Percentiles rank a stretch among this genome's conserved stretches.
phyloP scores from a whole-genome alignment of 2,113 vertebrate genomes.

The Neopipo cinnamomea region DNA sequence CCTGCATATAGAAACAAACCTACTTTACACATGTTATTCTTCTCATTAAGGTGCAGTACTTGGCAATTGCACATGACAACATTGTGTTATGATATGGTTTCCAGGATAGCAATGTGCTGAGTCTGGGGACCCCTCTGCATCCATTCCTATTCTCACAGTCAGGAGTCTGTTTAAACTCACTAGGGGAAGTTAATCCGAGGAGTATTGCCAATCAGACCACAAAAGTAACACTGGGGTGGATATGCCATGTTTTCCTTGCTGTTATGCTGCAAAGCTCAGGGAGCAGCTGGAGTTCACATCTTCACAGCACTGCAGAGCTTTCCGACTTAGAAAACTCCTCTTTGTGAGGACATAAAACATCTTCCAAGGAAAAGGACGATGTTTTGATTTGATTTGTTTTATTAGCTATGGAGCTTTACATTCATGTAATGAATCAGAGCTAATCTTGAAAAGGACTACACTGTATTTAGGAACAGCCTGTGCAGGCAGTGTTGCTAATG shows the following conservation, averaged over 20 bases:
- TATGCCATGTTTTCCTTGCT: accelerated
- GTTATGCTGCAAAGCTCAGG: accelerated
- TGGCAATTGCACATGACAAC: neutral
- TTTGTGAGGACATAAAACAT: neutral
- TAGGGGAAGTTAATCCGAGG: neutral
- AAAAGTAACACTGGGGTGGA: neutral
- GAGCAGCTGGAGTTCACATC: neutral
- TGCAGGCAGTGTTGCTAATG: neutral
- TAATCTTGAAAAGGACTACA: neutral
- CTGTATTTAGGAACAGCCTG: neutral
- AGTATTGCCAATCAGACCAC: neutral
- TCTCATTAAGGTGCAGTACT: neutral
- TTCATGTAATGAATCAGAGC: neutral
- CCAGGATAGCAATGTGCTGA: neutral
- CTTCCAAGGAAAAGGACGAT: neutral
- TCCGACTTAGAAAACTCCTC: neutral
- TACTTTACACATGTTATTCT: neutral
- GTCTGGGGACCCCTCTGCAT: too few species aligned
- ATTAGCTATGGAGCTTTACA: accelerated
- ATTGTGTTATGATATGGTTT: neutral
- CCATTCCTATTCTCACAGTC: neutral
- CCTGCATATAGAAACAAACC: neutral
- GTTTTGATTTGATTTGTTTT: neutral
- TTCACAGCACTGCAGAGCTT: neutral
- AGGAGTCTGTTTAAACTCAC: neutral